These are phyloP conservation scores for Achatina immaculata DNA, from an alignment of 1,140 invertebrate genomes.

Conservation along the genomic window DNA sequence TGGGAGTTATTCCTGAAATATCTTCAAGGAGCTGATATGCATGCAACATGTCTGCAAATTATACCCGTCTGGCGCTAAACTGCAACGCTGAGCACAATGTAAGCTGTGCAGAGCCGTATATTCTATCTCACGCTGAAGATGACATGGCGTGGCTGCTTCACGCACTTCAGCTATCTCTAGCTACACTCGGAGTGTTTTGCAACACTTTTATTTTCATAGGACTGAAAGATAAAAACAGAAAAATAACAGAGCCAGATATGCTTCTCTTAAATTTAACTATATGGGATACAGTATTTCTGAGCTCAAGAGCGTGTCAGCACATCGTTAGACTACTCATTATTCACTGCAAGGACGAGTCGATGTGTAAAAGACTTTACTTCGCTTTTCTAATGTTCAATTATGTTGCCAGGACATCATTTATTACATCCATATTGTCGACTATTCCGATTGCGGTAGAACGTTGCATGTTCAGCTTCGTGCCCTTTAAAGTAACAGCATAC, in stretches of 20 bases:
- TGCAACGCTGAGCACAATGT: no score
- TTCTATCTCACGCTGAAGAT: no score
- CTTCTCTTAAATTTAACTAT: not conserved
- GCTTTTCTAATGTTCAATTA: not conserved
- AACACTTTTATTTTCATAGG: not conserved
- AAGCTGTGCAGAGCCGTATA: no score
- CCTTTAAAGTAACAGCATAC: not conserved
- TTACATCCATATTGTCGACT: slow-evolving; percentile 10
- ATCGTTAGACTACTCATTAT: not conserved
- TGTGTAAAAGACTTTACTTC: not conserved
- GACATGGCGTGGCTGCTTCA: not conserved
- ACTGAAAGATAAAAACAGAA: not conserved
- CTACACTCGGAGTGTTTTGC: not conserved
- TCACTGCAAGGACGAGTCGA: not conserved
- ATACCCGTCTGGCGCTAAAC: no score
- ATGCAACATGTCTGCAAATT: no score
- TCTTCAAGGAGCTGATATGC: no score
- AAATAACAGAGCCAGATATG: not conserved
- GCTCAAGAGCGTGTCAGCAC: slow-evolving; percentile 5
- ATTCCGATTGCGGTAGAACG: slow-evolving; percentile 12
- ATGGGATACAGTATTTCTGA: slow-evolving; percentile 17
- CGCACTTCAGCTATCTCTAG: not conserved
- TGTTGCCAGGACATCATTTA: slow-evolving; percentile 8
- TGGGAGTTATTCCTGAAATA: no score
- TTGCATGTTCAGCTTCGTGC: not conserved